These are phyloP conservation scores for Hyppa rectilinea DNA, from an alignment of 2,888 invertebrate species.

Conservation along the genomic window DNA sequence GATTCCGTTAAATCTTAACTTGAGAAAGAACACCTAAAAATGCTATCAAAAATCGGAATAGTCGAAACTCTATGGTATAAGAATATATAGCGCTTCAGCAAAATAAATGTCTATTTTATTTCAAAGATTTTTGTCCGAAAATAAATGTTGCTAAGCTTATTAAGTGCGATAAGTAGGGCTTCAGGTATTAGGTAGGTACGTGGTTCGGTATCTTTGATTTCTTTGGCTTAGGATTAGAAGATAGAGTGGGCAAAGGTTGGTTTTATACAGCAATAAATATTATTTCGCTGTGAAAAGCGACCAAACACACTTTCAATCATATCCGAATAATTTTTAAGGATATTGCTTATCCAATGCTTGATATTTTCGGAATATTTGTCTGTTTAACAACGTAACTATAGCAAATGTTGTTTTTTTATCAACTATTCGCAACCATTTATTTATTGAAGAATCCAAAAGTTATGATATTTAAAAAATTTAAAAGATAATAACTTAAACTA, in stretches of 20 bases:
- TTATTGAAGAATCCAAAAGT: too few species aligned
- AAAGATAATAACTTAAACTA: too few species aligned
- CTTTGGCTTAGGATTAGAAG: conserved; percentile 34
- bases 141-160: conserved; percentile 34
- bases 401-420: too few species aligned
- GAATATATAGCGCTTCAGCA: conserved; percentile 23
- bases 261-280: neutral
- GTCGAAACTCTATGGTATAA: conserved; percentile 1
- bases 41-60: conserved; percentile 14
- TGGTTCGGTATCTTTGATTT: conserved; percentile 36
- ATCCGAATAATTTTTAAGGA: too few species aligned
- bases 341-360: too few species aligned
- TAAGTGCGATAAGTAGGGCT: conserved; percentile 37
- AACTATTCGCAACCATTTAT: too few species aligned
- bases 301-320: too few species aligned
- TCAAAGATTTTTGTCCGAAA: conserved; percentile 11
- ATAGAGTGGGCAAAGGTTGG: neutral
- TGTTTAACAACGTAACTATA: too few species aligned
- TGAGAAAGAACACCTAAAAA: neutral
- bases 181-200: conserved; percentile 32
- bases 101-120: conserved; percentile 48
- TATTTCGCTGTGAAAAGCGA: neutral
- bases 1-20: too few species aligned
- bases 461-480: too few species aligned
- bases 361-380: too few species aligned